phyloP scores from a whole-genome alignment of 1,140 invertebrate species.

The Lanistes nyassanus region DNA sequence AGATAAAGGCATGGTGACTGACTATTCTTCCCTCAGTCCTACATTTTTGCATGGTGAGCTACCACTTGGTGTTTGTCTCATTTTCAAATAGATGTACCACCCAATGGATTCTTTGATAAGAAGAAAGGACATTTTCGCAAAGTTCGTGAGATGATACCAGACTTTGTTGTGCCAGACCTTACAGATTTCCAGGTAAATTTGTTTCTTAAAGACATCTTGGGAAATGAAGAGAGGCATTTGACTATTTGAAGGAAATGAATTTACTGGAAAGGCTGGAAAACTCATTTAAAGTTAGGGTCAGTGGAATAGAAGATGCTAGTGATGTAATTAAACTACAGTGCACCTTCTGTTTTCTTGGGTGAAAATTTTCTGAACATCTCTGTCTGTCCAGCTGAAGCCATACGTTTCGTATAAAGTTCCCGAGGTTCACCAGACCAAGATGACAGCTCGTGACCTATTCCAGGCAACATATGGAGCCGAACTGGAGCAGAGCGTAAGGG shows the following conservation, averaged over 20 bases:
- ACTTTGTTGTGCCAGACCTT: conserved; percentile 91
- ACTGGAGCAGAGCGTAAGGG: conserved; percentile 81
- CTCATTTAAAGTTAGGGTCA: background rate
- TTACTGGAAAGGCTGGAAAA: no score
- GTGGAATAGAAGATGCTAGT: background rate
- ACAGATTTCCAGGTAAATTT: conserved; percentile 74
- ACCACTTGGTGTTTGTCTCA: no score
- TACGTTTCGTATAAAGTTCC: conserved; percentile 89
- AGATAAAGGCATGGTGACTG: no score
- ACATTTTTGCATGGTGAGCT: no score
- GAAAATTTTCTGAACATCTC: background rate
- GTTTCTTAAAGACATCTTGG: no score
- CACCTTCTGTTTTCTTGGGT: background rate
- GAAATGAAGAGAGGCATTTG: no score
- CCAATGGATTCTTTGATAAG: conserved; percentile 32
- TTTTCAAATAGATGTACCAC: conserved; percentile 30
- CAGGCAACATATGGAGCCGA: conserved; percentile 83
- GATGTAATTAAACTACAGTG: background rate
- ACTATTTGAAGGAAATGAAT: no score
- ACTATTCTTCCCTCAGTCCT: no score
- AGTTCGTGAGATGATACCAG: conserved; percentile 90
- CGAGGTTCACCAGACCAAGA: conserved; percentile 80
- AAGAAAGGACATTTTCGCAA: conserved; percentile 25
- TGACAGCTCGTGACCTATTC: conserved; percentile 87
- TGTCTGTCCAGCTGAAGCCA: conserved; percentile 80